These are phyloP conservation scores for Mongoloraphidia duomilia DNA, from an alignment of 2,888 invertebrate genomes.

Conservation along the genomic window DNA sequence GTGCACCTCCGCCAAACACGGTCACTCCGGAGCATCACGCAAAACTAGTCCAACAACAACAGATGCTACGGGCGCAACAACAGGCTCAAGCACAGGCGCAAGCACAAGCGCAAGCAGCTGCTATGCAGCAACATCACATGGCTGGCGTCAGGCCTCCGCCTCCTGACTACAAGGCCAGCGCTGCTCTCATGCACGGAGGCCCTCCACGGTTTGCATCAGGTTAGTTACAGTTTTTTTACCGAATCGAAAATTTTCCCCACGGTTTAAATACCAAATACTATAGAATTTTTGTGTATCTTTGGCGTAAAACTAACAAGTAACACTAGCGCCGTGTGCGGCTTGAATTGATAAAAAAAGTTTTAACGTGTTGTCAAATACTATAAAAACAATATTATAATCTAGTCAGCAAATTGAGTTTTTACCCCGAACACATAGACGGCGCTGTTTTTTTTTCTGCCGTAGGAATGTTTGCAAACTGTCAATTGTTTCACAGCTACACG, in stretches of 20 bases:
- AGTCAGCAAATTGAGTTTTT: too few species aligned
- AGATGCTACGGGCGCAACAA: conserved; percentile 42
- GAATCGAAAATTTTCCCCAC: conserved; percentile 16
- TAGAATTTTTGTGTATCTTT: too few species aligned
- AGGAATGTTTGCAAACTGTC: too few species aligned
- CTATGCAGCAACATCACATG: conserved; percentile 17
- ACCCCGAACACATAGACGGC: too few species aligned
- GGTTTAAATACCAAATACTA: neutral
- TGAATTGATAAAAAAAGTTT: too few species aligned
- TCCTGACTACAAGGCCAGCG: conserved; percentile 66
- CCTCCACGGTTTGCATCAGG: conserved; percentile 20
- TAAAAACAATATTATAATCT: too few species aligned
- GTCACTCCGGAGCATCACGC: conserved; percentile 45
- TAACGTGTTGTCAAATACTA: too few species aligned
- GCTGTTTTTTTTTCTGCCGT: too few species aligned
- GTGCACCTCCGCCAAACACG: neutral
- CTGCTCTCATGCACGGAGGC: conserved; percentile 31
- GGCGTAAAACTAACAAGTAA: too few species aligned
- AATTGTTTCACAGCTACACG: too few species aligned
- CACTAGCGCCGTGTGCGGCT: too few species aligned
- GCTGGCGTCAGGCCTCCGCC: conserved; percentile 53
- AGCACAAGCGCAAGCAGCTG: conserved; percentile 14
- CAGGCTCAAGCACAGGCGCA: conserved; percentile 17
- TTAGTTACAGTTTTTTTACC: neutral
- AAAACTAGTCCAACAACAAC: conserved; percentile 52